Conservation (phyloP, 2,888 invertebrate species). For the Hipparchia semele region DNA sequence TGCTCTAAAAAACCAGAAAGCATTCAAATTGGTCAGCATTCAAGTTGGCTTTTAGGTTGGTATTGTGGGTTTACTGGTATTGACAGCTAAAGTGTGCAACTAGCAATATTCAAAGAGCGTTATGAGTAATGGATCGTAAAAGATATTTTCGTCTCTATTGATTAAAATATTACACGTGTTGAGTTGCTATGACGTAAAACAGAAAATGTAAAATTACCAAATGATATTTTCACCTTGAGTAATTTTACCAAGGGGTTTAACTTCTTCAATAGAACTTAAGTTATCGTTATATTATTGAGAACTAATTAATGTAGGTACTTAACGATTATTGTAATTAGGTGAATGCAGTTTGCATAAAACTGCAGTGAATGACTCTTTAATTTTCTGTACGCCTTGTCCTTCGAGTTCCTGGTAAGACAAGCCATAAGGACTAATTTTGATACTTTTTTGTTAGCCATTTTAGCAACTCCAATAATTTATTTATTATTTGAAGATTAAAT, state of each 20-base stretch:
- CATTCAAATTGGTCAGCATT: neutral
- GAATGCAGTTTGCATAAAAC: conserved; percentile 51
- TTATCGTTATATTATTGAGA: neutral
- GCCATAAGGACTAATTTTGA: conserved; percentile 34
- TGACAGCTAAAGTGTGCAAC: conserved; percentile 14
- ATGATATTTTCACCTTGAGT: conserved; percentile 5
- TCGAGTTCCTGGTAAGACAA: conserved; percentile 75
- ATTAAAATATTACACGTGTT: conserved; percentile 22
- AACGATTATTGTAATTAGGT: neutral
- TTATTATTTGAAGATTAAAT: no score
- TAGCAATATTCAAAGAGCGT: conserved; percentile 16
- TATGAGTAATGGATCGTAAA: conserved; percentile 22
- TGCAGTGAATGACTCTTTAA: conserved; percentile 58
- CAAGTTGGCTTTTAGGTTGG: neutral
- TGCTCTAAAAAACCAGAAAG: neutral
- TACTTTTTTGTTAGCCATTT: neutral
- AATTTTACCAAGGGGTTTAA: no score
- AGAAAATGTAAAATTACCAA: conserved; percentile 11
- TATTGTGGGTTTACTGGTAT: neutral
- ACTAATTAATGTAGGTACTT: neutral
- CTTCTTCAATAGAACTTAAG: neutral
- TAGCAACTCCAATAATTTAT: no score
- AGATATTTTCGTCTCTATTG: conserved; percentile 20
- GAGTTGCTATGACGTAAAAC: conserved; percentile 3
- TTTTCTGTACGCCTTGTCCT: conserved; percentile 72